Evolutionary conservation across 92 coral and sea anemone species (phyloP).

Genomic region (Umimayanthus chanpuru): DNA sequence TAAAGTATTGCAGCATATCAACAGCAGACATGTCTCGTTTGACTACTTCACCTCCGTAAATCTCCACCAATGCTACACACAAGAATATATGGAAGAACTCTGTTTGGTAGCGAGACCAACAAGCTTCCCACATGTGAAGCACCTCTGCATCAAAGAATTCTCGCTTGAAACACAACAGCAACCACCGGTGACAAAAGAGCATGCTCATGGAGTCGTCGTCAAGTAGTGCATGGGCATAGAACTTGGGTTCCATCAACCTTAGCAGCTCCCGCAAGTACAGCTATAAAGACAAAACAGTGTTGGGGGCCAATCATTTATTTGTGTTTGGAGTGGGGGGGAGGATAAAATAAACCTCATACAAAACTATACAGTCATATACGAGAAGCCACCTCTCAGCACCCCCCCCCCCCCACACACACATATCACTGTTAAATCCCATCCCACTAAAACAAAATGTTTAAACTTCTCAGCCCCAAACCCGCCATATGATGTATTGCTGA

Average conservation of each 20-base stretch:
- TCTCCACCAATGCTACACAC: conserved; percentile 91
- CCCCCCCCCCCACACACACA: too few relatives aligned
- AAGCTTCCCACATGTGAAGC: conserved; percentile 98
- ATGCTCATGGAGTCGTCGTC: conserved; percentile 90
- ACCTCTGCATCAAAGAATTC: conserved; percentile 93
- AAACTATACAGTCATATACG: background rate
- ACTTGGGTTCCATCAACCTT: conserved; percentile 78
- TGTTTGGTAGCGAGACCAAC: conserved; percentile 99
- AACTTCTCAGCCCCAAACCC: too few relatives aligned
- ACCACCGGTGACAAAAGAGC: conserved; percentile 97
- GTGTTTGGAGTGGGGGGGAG: background rate
- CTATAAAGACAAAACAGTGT: conserved; percentile 42
- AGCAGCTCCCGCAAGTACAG: conserved; percentile 86
- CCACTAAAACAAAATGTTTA: too few relatives aligned
- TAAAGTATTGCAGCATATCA: conserved; percentile 92
- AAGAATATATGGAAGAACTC: conserved; percentile 95
- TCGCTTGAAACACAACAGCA: conserved; percentile 93
- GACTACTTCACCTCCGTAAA: conserved; percentile 77
- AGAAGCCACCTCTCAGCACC: too few relatives aligned
- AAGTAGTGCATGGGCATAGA: conserved; percentile 90
- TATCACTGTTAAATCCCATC: too few relatives aligned
- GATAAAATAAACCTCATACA: background rate
- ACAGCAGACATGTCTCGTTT: conserved; percentile 79
- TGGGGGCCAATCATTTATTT: background rate
- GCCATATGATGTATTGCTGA: too few relatives aligned